Evolutionary conservation across 2,888 invertebrate genomes (phyloP).

Genomic region (Volucella inanis): DNA sequence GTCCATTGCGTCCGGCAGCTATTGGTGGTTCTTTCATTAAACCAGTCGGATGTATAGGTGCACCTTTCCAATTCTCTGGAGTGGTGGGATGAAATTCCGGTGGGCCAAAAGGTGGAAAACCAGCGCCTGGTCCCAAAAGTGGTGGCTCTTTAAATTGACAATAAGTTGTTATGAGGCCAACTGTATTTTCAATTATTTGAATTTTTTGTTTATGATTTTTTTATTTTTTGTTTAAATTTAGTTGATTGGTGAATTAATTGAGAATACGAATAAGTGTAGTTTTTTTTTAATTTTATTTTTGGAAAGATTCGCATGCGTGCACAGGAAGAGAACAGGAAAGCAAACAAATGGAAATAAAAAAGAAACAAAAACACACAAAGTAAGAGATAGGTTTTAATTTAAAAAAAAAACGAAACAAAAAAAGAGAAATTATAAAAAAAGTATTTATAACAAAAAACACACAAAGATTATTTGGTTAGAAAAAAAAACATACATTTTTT

Average conservation of each 20-base stretch:
- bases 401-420: not conserved
- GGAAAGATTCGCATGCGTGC: constrained; percentile 65
- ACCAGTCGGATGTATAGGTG: constrained; percentile 83
- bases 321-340: constrained; percentile 52
- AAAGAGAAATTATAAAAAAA: not conserved
- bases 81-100: constrained; percentile 83
- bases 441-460: not conserved
- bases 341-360: constrained; percentile 46
- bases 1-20: constrained; percentile 83
- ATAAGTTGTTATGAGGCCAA: constrained; percentile 79
- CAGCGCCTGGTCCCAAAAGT: constrained; percentile 83
- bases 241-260: constrained; percentile 32
- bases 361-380: constrained; percentile 33
- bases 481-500: too few species aligned
- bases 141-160: constrained; percentile 83
- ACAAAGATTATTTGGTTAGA: not conserved
- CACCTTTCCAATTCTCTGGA: constrained; percentile 83
- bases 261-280: constrained; percentile 7
- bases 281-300: constrained; percentile 26
- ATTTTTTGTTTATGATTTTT: constrained; percentile 50
- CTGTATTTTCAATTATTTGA: constrained; percentile 75
- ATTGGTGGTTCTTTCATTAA: constrained; percentile 86
- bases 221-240: constrained; percentile 46
- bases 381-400: constrained; percentile 26
- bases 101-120: constrained; percentile 82